phyloP scores from a whole-genome alignment of 2,888 invertebrate species.

The Netelia virgata region DNA sequence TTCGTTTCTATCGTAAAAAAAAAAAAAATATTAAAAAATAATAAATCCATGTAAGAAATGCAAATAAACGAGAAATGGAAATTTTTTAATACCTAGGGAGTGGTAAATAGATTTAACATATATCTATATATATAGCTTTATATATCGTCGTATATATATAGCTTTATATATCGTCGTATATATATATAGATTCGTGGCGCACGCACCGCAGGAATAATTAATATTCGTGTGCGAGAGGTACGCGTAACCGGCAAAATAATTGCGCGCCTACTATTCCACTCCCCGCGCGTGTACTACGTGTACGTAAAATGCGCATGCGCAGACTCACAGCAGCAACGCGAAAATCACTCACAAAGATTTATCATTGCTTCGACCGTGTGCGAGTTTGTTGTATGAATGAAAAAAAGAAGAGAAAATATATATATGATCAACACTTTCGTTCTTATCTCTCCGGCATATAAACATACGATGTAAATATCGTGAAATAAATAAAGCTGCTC shows the following conservation, averaged over 20 bases:
- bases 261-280: background rate
- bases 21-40: background rate
- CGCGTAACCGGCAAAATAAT: conserved; percentile 62
- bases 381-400: conserved; percentile 31
- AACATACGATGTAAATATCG: background rate
- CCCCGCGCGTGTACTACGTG: background rate
- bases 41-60: background rate
- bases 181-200: conserved; percentile 31
- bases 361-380: conserved; percentile 39
- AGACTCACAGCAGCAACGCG: background rate
- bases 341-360: conserved; percentile 31
- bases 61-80: conserved; percentile 3
- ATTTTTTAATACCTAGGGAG: background rate
- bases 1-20: background rate
- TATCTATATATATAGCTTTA: conserved; percentile 12
- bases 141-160: conserved; percentile 19
- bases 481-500: background rate
- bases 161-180: conserved; percentile 24
- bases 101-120: background rate
- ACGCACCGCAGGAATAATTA: conserved; percentile 56
- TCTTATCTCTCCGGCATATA: conserved; percentile 38
- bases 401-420: conserved; percentile 7
- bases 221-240: conserved; percentile 57
- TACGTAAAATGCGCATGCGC: conserved; percentile 6
- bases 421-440: conserved; percentile 46